Evolutionary conservation across 2,888 invertebrate genomes (phyloP).

Genomic region (Ophraella communa): DNA sequence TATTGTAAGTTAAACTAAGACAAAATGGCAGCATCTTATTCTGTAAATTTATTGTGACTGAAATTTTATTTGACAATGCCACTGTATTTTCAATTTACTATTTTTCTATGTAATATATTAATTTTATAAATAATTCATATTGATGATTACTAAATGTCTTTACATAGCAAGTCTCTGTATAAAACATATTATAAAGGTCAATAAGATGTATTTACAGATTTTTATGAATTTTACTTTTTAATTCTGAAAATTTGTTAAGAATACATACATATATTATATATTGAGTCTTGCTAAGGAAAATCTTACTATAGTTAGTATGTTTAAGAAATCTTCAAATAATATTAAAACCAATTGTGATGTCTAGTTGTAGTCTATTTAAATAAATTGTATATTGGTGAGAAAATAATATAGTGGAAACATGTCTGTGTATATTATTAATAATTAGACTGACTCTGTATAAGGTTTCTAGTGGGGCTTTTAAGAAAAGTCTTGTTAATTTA

Average conservation of each 20-base stretch:
- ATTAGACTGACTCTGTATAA: slow-evolving; percentile 22
- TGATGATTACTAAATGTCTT: background rate
- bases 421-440: slow-evolving; percentile 19
- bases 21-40: no score
- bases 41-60: no score
- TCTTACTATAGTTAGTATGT: slow-evolving; percentile 12
- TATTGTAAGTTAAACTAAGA: no score
- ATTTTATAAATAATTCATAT: no score
- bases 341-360: slow-evolving; percentile 21
- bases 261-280: background rate
- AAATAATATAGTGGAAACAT: slow-evolving; percentile 12
- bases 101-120: no score
- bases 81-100: no score
- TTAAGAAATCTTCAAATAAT: slow-evolving; percentile 15
- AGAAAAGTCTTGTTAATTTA: background rate
- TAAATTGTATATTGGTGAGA: slow-evolving; percentile 12
- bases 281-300: background rate
- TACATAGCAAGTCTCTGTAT: background rate
- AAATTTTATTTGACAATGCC: no score
- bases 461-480: slow-evolving; percentile 9
- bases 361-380: slow-evolving; percentile 15
- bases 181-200: background rate
- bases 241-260: background rate
- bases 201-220: background rate
- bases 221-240: no score